Evolutionary conservation across 64 coral and sea anemone species (phyloP), one percentile per base, ranked within the genome.

Genomic region (Astreopora myriophthalma): DNA sequence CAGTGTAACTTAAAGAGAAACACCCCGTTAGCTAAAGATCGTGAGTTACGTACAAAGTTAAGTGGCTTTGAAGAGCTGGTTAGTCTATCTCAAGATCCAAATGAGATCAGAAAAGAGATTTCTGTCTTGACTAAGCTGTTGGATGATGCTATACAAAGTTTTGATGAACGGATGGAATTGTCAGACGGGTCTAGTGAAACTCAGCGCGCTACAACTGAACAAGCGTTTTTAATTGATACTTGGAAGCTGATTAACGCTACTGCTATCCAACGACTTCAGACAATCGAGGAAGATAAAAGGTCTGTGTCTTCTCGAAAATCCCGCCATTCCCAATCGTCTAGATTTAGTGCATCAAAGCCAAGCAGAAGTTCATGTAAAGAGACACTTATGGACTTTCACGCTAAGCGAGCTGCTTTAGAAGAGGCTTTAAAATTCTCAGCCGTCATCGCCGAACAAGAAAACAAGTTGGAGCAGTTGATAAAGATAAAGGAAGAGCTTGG

Each of bases 351-450:
- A 20, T 81, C 75, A 12, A 44, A 29, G 79, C 5, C 58, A 20
- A 93, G 95, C 27, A 60, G 33, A 64, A 69, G 69, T 20, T 86
- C 77, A 17, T 40, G 67, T 17, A 96, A 52, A 61, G 85, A 96
- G 23, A 92, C 90, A 75, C 52, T 88, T 22, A 69, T 96, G 24
- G 85, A 92, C 57, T 34, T 92, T 52, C 26, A 76, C 88, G 86
- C 89, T 10, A 89, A 92, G 74, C 61, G 71, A 64, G 94, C 79
- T 33, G 94, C 89, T 17, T 40, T 96, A 69, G 49, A 96, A 96
- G 86, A 82, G 19, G 92, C 87, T 57, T 49, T 85, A 1, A 93
- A 93, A 75, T 96, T 78, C 69, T 75, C 40, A 35, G 32, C 85
- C 6, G 48, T 8, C 12, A 93, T 96, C 49, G 61, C 86, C 26